These are phyloP conservation scores for Callipepla californica DNA, from an alignment of 2,113 vertebrate genomes.

Conservation along the genomic window DNA sequence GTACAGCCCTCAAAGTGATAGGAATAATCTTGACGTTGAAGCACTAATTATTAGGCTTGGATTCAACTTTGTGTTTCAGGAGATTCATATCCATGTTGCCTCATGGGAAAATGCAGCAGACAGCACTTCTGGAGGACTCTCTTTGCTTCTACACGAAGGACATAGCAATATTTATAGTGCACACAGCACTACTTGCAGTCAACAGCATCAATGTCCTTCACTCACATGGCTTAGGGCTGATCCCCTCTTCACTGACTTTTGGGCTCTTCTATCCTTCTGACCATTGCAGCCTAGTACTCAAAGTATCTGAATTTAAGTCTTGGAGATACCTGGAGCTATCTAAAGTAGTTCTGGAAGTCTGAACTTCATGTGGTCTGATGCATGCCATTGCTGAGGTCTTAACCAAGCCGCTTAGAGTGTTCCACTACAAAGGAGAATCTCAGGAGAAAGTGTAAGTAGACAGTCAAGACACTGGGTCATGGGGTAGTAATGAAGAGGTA, in stretches of 20 bases:
- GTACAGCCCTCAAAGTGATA: background rate
- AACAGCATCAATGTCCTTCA: background rate
- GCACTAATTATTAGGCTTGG: background rate
- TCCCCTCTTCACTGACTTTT: background rate
- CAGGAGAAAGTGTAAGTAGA: background rate
- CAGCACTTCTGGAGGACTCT: background rate
- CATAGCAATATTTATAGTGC: background rate
- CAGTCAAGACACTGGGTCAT: rapidly evolving
- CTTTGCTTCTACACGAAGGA: background rate
- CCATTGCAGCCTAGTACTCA: background rate
- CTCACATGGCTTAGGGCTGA: background rate
- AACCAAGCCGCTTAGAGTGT: background rate
- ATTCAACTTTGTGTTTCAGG: background rate
- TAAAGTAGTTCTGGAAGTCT: background rate
- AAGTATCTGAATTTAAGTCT: background rate
- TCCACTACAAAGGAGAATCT: background rate
- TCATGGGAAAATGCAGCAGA: background rate
- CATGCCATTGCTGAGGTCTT: background rate
- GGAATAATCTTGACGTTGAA: background rate
- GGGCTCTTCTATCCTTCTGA: background rate
- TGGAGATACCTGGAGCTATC: background rate
- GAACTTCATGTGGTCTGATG: background rate
- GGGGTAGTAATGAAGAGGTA: background rate
- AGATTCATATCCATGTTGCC: background rate
- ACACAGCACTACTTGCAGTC: background rate